Conservation (phyloP, 1,140 invertebrate genomes). For the Eulimnadia texana region DNA sequence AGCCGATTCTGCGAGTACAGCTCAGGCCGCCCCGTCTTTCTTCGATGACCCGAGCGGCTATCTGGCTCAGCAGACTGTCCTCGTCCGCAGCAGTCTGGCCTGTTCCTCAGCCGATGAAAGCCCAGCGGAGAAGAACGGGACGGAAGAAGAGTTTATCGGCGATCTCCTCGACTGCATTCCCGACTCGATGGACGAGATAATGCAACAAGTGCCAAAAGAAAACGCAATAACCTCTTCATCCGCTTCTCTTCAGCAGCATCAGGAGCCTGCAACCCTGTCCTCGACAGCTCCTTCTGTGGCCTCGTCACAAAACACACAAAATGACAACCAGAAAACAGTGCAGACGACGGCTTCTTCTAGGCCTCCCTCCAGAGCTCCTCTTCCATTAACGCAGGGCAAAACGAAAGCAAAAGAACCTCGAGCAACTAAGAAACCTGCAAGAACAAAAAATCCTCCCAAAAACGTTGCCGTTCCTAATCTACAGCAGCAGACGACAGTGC, state of each 20-base stretch:
- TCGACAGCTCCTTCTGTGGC: neutral
- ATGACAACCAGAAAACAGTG: neutral
- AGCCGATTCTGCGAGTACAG: slow-evolving; percentile 19
- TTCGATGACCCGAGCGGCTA: slow-evolving; percentile 80
- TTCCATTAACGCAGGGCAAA: neutral
- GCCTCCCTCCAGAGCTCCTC: neutral
- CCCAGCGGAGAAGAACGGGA: neutral
- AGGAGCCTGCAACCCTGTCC: neutral
- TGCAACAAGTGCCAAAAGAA: neutral
- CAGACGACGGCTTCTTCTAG: neutral
- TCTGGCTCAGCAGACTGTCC: slow-evolving; percentile 65
- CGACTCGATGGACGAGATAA: slow-evolving; percentile 12
- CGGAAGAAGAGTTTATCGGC: slow-evolving; percentile 12
- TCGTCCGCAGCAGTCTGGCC: slow-evolving; percentile 48
- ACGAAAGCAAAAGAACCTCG: neutral
- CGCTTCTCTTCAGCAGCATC: neutral
- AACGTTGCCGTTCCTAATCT: neutral
- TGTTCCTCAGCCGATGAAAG: neutral
- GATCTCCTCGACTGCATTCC: slow-evolving; percentile 15
- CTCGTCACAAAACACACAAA: neutral
- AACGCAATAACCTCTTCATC: neutral
- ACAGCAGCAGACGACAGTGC: neutral
- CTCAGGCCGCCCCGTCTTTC: slow-evolving; percentile 50
- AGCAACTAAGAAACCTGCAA: neutral
- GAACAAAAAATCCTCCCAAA: neutral